Evolutionary conservation across 2,797 vertebrate genomes (phyloP), one percentile per base, ranked within the genome.

Genomic region (Sylvilagus floridanus): DNA sequence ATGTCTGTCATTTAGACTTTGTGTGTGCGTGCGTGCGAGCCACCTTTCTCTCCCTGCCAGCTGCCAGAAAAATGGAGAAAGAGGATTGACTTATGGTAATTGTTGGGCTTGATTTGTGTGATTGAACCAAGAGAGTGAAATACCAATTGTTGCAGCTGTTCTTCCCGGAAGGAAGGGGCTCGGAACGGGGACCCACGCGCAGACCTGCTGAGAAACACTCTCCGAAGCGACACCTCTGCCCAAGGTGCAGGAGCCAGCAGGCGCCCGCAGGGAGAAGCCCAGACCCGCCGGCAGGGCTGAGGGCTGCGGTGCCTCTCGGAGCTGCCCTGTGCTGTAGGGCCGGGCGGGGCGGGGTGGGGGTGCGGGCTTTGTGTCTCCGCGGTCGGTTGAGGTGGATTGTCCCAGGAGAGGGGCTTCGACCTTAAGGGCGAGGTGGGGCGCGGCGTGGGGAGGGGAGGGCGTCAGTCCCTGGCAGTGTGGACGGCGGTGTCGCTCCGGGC

Each of bases 1-100:
- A 76, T 86, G 94, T 47, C 86, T 95, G 87, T 88, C 84, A 13
- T 30, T 42, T 78, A 30, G 84, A 63, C 32, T 76, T 86, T 26
- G 35, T 68, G 65, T 86, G 82, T 37, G 30, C 32, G 81, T 65
- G 17, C 54, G 3, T 8, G 22, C 77, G 60, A 5, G 21, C 22
- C 50, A 35, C 71, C 10, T 32, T 65, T 54, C 60, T 85, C 69
- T 63, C 60, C 60, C 60, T 16, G 19, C 83, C 69, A 60, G 73
- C 73, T 82, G 89, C 73, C 12, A 54, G 91, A 26, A 77, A 47
- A 28, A 63, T 30, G 13, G 84, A 76, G 68, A 47, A 68, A 78
- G 50, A 35, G 66, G 76, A 69, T 1, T 24, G 95, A 57, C 42
- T 92, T 12, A 5, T 2, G 17, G 71, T 69, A 12, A 69, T 65